phyloP scores from a whole-genome alignment of 1,140 invertebrate species.

The Formica selysi region DNA sequence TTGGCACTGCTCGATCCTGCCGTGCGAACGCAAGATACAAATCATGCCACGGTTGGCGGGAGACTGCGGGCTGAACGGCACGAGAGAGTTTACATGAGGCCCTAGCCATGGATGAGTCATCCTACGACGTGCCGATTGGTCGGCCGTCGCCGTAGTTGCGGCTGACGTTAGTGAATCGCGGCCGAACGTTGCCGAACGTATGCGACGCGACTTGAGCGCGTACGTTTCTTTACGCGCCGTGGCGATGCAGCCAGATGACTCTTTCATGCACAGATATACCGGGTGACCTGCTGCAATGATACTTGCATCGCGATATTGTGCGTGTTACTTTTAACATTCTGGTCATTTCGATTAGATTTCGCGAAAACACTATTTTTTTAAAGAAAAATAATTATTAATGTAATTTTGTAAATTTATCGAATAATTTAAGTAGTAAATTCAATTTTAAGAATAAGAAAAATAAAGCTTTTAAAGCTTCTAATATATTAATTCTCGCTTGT shows the following conservation, averaged over 20 bases:
- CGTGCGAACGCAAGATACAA: not conserved
- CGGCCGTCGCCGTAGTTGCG: conserved; percentile 42
- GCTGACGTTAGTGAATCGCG: conserved; percentile 76
- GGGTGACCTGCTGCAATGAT: not conserved
- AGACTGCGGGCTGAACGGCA: conserved; percentile 75
- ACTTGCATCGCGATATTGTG: not conserved
- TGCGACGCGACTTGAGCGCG: conserved; percentile 44
- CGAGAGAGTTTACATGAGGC: conserved; percentile 80
- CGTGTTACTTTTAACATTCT: not conserved
- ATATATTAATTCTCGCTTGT: not conserved
- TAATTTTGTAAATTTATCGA: no score
- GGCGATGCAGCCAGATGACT: conserved; percentile 40
- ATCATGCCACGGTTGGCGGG: conserved; percentile 67
- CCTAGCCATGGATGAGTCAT: conserved; percentile 78
- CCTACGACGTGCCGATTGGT: conserved; percentile 74
- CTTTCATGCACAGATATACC: conserved; percentile 48
- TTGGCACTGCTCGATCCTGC: not conserved
- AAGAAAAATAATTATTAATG: not conserved
- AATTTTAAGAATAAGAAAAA: not conserved
- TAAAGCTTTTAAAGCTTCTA: not conserved
- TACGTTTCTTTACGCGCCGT: conserved; percentile 36
- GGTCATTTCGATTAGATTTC: not conserved
- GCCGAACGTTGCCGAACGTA: conserved; percentile 63
- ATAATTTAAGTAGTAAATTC: no score
- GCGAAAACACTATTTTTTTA: not conserved